These are phyloP conservation scores for Suncus etruscus DNA, from an alignment of 2,113 vertebrate species.

Conservation along the genomic window DNA sequence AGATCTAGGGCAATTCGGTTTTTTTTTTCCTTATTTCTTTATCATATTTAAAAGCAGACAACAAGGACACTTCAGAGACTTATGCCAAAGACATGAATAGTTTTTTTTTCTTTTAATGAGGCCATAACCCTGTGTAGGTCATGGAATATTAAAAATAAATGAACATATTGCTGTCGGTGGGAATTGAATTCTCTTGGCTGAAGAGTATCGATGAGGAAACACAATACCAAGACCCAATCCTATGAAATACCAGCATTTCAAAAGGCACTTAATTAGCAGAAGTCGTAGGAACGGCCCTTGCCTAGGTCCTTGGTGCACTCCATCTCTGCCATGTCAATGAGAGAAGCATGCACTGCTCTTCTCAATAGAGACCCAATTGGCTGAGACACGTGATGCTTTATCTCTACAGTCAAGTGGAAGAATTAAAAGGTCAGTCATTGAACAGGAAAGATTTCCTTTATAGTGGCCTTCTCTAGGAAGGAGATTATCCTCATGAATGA, in stretches of 20 bases:
- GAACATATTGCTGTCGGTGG: conserved; percentile 78
- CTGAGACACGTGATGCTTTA: conserved; percentile 71
- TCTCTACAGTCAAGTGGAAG: conserved; percentile 71
- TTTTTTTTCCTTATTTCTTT: conserved; percentile 29
- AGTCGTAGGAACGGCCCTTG: background rate
- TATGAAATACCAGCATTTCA: conserved; percentile 55
- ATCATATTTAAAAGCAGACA: conserved; percentile 76
- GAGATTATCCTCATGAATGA: conserved; percentile 76
- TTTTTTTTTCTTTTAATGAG: conserved; percentile 77
- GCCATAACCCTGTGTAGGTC: conserved; percentile 77
- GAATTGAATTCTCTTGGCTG: conserved; percentile 55
- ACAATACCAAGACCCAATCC: conserved; percentile 68
- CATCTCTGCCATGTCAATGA: conserved; percentile 48
- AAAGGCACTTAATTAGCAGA: conserved; percentile 76
- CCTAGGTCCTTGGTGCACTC: conserved; percentile 31
- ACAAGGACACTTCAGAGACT: conserved; percentile 74
- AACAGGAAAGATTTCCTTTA: conserved; percentile 75
- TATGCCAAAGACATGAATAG: conserved; percentile 75
- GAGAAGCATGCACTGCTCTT: background rate
- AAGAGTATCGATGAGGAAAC: conserved; percentile 80
- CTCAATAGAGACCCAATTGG: conserved; percentile 58
- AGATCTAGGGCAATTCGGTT: conserved; percentile 76
- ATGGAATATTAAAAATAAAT: conserved; percentile 83
- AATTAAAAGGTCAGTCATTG: conserved; percentile 79
- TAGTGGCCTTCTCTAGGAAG: conserved; percentile 59